Percentiles rank a stretch among this genome's conserved stretches.
phyloP scores from a whole-genome alignment of 2,888 invertebrate genomes.

The Drosophila quinaria region DNA sequence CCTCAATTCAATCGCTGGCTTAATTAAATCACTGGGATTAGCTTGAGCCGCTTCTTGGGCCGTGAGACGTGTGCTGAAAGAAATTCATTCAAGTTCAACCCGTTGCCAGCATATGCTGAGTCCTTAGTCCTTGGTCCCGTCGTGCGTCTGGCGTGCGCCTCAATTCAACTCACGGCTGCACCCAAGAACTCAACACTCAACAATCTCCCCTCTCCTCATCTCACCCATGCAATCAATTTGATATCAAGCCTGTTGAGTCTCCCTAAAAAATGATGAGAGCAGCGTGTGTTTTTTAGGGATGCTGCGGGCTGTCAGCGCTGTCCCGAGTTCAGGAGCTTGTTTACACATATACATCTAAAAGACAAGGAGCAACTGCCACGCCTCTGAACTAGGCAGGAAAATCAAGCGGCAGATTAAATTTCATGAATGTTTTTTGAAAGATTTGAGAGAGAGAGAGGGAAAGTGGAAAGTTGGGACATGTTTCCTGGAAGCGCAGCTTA shows the following conservation, averaged over 20 bases:
- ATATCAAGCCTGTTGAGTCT: conserved; percentile 69
- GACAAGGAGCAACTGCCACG: conserved; percentile 39
- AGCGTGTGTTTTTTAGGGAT: conserved; percentile 52
- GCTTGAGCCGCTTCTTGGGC: conserved; percentile 23
- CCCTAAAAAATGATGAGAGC: conserved; percentile 44
- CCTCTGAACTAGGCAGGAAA: conserved; percentile 24
- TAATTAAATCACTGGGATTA: conserved; percentile 66
- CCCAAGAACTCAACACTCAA: conserved; percentile 28
- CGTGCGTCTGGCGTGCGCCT: conserved; percentile 62
- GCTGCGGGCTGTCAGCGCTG: conserved; percentile 54
- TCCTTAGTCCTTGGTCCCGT: conserved; percentile 23
- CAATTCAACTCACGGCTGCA: conserved; percentile 37
- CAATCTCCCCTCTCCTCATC: conserved; percentile 13
- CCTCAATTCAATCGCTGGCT: conserved; percentile 55
- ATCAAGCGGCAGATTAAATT: conserved; percentile 26
- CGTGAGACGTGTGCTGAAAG: conserved; percentile 15
- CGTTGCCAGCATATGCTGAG: conserved; percentile 13
- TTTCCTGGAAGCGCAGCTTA: conserved; percentile 45
- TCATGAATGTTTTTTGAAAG: conserved; percentile 10
- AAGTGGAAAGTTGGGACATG: conserved; percentile 9
- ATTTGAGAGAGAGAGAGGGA: neutral
- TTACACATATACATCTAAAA: conserved; percentile 46
- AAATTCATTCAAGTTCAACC: conserved; percentile 30
- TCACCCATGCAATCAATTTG: conserved; percentile 68
- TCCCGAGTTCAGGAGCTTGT: conserved; percentile 32